Evolutionary conservation across 2,113 vertebrate species (phyloP).

Genomic region (Cavia aperea): DNA sequence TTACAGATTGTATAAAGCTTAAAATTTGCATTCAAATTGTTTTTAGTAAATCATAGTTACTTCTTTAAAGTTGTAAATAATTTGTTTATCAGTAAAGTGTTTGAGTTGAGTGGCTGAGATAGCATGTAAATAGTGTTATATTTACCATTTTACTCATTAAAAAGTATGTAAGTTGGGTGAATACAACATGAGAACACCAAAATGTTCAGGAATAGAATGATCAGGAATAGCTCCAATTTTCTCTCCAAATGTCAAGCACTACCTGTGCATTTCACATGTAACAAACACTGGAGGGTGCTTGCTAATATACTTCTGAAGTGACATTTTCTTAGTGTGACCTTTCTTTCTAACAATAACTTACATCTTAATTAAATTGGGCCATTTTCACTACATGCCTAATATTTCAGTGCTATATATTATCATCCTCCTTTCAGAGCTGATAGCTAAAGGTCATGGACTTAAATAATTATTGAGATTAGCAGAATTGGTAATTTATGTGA

Average conservation of each 20-base stretch:
- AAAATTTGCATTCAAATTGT: not conserved
- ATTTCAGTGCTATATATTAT: slow-evolving; percentile 60
- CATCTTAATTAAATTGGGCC: slow-evolving; percentile 79
- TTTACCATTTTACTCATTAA: slow-evolving; percentile 65
- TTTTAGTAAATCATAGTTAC: not conserved
- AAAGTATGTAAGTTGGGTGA: slow-evolving; percentile 56
- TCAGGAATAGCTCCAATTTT: slow-evolving; percentile 72
- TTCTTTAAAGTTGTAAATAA: slow-evolving; percentile 48
- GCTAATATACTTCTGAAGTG: slow-evolving; percentile 75
- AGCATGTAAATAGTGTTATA: slow-evolving; percentile 57
- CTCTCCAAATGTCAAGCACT: slow-evolving; percentile 78
- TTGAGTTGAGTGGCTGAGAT: slow-evolving; percentile 40
- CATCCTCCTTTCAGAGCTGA: slow-evolving; percentile 58
- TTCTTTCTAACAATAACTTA: slow-evolving; percentile 79
- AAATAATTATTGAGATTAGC: slow-evolving; percentile 68
- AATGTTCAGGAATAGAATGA: slow-evolving; percentile 63
- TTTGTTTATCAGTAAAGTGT: slow-evolving; percentile 50
- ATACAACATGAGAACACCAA: slow-evolving; percentile 65
- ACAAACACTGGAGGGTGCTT: slow-evolving; percentile 71
- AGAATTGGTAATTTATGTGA: slow-evolving; percentile 46
- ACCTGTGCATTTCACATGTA: slow-evolving; percentile 75
- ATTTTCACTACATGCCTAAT: slow-evolving; percentile 74
- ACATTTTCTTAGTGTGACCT: slow-evolving; percentile 78
- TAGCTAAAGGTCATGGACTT: slow-evolving; percentile 72
- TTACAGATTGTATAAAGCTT: not conserved